Evolutionary conservation across 1,140 invertebrate species (phyloP).

Genomic region (Cydia splendana): DNA sequence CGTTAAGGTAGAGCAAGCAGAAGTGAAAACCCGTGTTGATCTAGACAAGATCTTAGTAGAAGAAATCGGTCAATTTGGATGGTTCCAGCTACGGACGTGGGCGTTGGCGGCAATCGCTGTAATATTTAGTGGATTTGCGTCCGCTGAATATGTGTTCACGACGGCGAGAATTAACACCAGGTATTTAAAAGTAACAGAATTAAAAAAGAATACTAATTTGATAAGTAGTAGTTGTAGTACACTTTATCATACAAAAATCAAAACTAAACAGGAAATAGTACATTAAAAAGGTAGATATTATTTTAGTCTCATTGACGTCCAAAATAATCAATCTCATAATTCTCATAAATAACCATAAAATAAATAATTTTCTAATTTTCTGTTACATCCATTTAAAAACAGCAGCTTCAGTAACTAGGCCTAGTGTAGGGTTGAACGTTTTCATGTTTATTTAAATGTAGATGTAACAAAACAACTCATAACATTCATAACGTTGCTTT

Average conservation of each 20-base stretch:
- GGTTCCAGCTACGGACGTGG: constrained; percentile 79
- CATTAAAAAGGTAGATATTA: too few relatives aligned
- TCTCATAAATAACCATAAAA: too few relatives aligned
- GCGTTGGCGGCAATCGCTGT: constrained; percentile 77
- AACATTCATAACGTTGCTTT: constrained; percentile 37
- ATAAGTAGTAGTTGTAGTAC: too few relatives aligned
- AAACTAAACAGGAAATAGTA: too few relatives aligned
- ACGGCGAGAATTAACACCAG: constrained; percentile 79
- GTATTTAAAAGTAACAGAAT: constrained; percentile 47
- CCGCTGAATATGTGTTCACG: constrained; percentile 80
- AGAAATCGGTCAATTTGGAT: constrained; percentile 78
- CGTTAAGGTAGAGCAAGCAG: not conserved
- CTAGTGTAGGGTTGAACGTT: too few relatives aligned
- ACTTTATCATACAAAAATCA: too few relatives aligned
- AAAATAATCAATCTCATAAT: too few relatives aligned
- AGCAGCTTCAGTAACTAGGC: too few relatives aligned
- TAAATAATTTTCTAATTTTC: too few relatives aligned
- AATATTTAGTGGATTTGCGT: constrained; percentile 77
- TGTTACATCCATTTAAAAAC: too few relatives aligned
- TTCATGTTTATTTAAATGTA: too few relatives aligned
- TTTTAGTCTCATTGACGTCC: too few relatives aligned
- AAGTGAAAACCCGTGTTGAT: not conserved
- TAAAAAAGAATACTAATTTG: not conserved
- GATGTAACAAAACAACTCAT: not conserved
- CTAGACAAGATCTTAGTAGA: constrained; percentile 61